phyloP scores from a whole-genome alignment of 2,888 invertebrate species.

The Barypeithes pellucidus region DNA sequence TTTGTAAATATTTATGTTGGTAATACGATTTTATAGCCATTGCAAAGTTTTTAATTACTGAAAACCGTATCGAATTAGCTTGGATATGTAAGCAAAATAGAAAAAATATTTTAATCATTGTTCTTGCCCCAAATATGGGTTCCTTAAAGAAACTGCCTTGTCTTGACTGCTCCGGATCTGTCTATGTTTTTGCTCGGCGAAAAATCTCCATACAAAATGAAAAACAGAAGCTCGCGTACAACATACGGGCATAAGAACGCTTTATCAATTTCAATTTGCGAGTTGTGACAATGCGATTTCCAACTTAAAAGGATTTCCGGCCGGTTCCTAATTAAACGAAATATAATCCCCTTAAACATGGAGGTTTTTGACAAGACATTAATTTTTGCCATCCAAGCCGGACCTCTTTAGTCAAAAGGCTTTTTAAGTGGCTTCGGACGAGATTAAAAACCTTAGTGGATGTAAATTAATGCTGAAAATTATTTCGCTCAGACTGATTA shows the following conservation, averaged over 20 bases:
- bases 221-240: constrained; percentile 14
- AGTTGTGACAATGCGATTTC: constrained; percentile 59
- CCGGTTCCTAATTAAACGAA: constrained; percentile 60
- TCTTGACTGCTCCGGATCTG: constrained; percentile 7
- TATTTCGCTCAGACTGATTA: background rate
- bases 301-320: constrained; percentile 58
- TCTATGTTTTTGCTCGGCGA: background rate
- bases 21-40: too few relatives aligned
- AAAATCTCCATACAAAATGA: constrained; percentile 14
- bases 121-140: too few relatives aligned
- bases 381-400: constrained; percentile 36
- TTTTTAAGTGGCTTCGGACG: constrained; percentile 42
- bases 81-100: too few relatives aligned
- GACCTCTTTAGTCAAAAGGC: constrained; percentile 41
- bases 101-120: too few relatives aligned
- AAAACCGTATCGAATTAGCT: too few relatives aligned
- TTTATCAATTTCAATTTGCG: constrained; percentile 39
- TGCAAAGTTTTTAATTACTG: too few relatives aligned
- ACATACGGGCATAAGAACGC: constrained; percentile 16
- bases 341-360: constrained; percentile 43
- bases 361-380: constrained; percentile 45
- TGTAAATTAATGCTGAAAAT: constrained; percentile 30
- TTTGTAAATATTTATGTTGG: too few relatives aligned
- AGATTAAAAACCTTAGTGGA: constrained; percentile 37
- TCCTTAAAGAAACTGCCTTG: too few relatives aligned